Base-by-base conservation (phyloP, 92 coral and sea anemone species). In the Palythoa heliodiscus region DNA sequence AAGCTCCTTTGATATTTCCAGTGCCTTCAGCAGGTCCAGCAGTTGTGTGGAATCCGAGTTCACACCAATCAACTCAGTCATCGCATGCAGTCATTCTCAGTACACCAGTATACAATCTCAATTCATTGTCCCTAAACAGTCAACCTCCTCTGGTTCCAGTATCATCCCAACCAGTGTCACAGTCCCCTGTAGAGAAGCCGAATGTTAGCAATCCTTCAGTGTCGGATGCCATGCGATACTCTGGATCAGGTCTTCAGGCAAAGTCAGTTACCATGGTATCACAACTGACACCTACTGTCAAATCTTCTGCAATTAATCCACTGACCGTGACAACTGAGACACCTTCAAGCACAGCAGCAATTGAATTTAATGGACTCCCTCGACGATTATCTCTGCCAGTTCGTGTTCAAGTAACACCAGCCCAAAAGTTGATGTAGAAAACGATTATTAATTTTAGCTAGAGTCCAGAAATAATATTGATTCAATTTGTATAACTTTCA, bases 351-450 rank as follows among this genome's bases (percentile, higher is more conserved):
- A 43, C 7, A 73, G 86, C 83, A 2, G 76, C 64, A 13, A 82
- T 82, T 50, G 71, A 87, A 5, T 61, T 87, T 40, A 73, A 70
- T 8, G 93, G 84, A 73, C 79, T 90, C 5, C 78, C 93, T 23
- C 88, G 86, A 73, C 87, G 93, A 35, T 70, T 90, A 47, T 90
- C 93, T 8, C 61, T 90, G 25, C 93, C 93, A 60, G 29, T 89
- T n/a, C 84, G n/a, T 47, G 61, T 66, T 67, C 84, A 80, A 63
- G 84, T 67, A 0, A 23, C 84, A 13, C 48, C 84, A 67, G 29
- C 24, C 13, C 70, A 48, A 80, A 66, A 80, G 2, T 63, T 80
- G 60, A 80, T 53, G 37, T 63, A 22, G 22, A 80, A 53, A 25
- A 53, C 20, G 2, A 25, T 29, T 52, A 23, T 14, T 64, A 15